Evolutionary conservation across 2,797 vertebrate species (phyloP).

Genomic region (Carapus acus): DNA sequence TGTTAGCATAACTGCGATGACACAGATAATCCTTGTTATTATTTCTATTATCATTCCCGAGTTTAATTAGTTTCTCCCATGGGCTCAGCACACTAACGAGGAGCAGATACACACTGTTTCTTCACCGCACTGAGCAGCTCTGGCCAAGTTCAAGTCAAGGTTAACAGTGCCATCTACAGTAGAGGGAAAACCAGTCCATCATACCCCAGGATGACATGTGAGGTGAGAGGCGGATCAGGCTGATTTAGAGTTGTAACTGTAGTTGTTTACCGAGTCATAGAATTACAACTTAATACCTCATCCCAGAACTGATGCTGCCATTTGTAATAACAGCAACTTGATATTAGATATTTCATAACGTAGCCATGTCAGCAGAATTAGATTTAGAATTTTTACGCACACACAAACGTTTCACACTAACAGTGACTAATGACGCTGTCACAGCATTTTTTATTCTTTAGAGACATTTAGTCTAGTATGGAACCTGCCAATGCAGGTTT

Average conservation of each 20-base stretch:
- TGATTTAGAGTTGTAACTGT: background rate
- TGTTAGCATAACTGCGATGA: slow-evolving; percentile 70
- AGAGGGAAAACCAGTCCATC: slow-evolving; percentile 52
- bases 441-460: too few relatives aligned
- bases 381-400: too few relatives aligned
- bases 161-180: slow-evolving; percentile 90
- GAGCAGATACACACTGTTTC: slow-evolving; percentile 57
- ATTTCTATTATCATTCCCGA: slow-evolving; percentile 58
- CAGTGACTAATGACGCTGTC: too few relatives aligned
- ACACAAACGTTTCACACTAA: too few relatives aligned
- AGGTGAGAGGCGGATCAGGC: background rate
- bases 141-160: slow-evolving; percentile 57
- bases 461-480: background rate
- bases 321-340: background rate
- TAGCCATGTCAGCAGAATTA: too few relatives aligned
- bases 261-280: background rate
- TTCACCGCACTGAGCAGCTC: slow-evolving; percentile 21
- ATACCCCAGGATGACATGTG: slow-evolving; percentile 12
- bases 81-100: slow-evolving; percentile 59
- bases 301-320: background rate
- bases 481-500: too few relatives aligned
- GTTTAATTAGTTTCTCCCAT: slow-evolving; percentile 69
- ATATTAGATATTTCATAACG: too few relatives aligned
- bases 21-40: slow-evolving; percentile 66
- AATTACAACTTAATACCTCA: background rate